Evolutionary conservation across 2,113 vertebrate genomes (phyloP), one percentile per base, ranked within the genome.

Genomic region (Vicugna pacos): DNA sequence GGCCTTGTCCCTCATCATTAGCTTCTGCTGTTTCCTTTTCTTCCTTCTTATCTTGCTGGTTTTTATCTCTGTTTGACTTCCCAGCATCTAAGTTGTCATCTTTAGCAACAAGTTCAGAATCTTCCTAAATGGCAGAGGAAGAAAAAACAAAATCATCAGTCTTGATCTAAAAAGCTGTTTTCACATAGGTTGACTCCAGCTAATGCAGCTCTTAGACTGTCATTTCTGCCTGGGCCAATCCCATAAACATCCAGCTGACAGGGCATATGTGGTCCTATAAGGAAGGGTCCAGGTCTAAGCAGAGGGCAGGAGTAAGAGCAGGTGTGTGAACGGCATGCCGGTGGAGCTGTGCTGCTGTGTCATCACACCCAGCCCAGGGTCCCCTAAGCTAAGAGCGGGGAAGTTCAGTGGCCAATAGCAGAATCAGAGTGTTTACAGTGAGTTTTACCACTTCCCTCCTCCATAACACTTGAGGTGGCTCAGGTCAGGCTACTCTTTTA

Each of bases 101-200:
- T 98, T 99, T 99, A 82, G 99, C 99, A 77, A 99, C 99, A 0
- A 99, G 98, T 96, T 99, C 99, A 6, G 99, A 99, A 93, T 99
- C 99, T 22, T 99, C 99, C 99, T 99, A 94, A 83, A 90, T 32
- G 8, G 72, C 38, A 95, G 35, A 72, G 54, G 56, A 54, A 91
- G 14, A 46, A 92, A 85, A 46, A 76, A 88, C 1, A 65, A 46
- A 35, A 81, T 48, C 46, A 70, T 77, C 26, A 72, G 12, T 42
- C 24, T 28, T 38, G 89, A 79, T n/a, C 42, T 30, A 50, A 79
- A 46, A 92, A 93, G 72, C n/a, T 86, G 65, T 28, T 89, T 89
- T 46, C 38, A 48, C 38, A 67, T 3, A 22, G 22, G 8, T 8
- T 26, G 48, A 32, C 12, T 48, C 62, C 77, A 16, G n/a, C 32